Evolutionary conservation across 2,888 invertebrate species (phyloP), one percentile per base, ranked within the genome.

Genomic region (Mimas tiliae): DNA sequence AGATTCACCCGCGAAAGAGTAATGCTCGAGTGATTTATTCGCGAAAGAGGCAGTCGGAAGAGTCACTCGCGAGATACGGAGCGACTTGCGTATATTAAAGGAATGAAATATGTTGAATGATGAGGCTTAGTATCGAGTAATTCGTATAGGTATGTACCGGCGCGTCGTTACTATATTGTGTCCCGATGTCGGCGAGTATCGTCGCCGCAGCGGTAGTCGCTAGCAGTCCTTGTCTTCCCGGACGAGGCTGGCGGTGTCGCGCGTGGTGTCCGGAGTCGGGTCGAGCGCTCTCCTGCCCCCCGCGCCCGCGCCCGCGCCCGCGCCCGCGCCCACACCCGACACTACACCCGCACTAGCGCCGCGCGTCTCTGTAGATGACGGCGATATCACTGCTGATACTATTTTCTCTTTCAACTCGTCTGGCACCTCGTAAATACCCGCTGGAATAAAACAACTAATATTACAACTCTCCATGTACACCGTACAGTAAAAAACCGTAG

Each of bases 171-270:
- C 47, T 4, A 8, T 6, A 6, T 16, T 27, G 33, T 27, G 12
- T 14, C 14, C 45, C 14, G n/a, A 14, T 27, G 27, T 27, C 1
- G 1, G 47, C n/a, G 16, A 7, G 68, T 67, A 63, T 64, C 14
- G 67, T 67, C 62, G 68, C 27, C 27, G 27, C 27, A 1, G 27
- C 27, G 27, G 2, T 4, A 27, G 74, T 50, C 62, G 80, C 88
- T 90, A 90, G 89, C 89, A 93, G 74, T 88, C 86, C 91, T 96
- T 96, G 94, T 98, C 98, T 94, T 98, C 98, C 88, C 96, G 96
- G 75, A 98, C 98, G 75, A 98, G 95, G 87, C 96, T 96, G 89
- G 97, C 97, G 62, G 98, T 98, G 92, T 98, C 98, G 88, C 97
- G 97, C 86, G 98, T 98, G 67, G 97, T 97, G 89, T 98, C 98